Conservation (phyloP, 2,888 invertebrate genomes). For the Portevinia maculata region DNA sequence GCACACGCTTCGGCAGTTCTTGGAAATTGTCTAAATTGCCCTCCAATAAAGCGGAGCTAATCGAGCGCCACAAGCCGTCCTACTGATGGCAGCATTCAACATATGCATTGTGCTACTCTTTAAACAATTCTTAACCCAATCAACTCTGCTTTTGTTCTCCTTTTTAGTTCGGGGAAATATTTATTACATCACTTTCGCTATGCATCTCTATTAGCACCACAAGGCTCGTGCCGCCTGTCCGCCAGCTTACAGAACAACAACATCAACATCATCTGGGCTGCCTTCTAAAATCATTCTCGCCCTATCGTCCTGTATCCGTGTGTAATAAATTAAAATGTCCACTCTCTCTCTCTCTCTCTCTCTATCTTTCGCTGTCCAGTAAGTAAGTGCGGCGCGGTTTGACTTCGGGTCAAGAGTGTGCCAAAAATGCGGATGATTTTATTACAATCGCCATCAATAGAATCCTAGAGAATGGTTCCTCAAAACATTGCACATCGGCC, state of each 20-base stretch:
- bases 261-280: constrained; percentile 19
- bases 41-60: constrained; percentile 39
- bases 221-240: constrained; percentile 64
- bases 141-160: constrained; percentile 55
- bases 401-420: constrained; percentile 72
- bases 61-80: constrained; percentile 52
- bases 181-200: constrained; percentile 65
- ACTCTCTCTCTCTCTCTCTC: constrained; percentile 6
- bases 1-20: constrained; percentile 39
- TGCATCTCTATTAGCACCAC: constrained; percentile 68
- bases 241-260: constrained; percentile 3
- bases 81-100: constrained; percentile 5
- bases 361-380: neutral
- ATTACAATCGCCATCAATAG: constrained; percentile 48
- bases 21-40: constrained; percentile 38
- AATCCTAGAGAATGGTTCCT: constrained; percentile 16
- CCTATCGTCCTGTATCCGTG: constrained; percentile 29
- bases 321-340: constrained; percentile 70
- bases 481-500: constrained; percentile 60
- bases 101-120: constrained; percentile 42
- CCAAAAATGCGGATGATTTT: constrained; percentile 70
- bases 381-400: constrained; percentile 52
- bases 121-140: constrained; percentile 47
- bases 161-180: constrained; percentile 17
- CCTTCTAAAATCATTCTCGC: constrained; percentile 41